Evolutionary conservation across 2,113 vertebrate species (phyloP), one percentile per base, ranked within the genome.

Genomic region (Typhlomys cinereus): DNA sequence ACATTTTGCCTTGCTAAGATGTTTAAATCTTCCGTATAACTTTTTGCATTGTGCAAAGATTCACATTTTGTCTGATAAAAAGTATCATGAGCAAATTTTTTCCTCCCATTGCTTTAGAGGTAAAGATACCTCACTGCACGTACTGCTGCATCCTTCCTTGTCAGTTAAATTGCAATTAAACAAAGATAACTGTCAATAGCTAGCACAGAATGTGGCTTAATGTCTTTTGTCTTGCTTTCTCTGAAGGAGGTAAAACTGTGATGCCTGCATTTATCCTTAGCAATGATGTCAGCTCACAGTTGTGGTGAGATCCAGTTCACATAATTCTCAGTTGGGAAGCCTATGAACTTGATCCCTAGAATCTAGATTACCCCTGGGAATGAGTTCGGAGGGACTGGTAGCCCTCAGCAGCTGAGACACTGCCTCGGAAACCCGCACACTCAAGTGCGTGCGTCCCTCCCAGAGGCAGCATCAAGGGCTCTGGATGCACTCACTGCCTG

Each of bases 241-340:
- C 64, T 73, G 27, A 76, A 69, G 54, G 39, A 54, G 41, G 50
- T 12, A 79, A 64, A 62, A 75, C 29, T 54, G 27, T 67, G 34
- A 67, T 41, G 27, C 50, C 50, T 41, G 5, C 8, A n/a, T 94
- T 96, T 85, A 95, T 50, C 9, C 75, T 59, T 88, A 84, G 1
- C 29, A 44, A 93, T 59, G 7, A 20, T 18, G 46, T 0, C 89
- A 85, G 23, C 11, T 79, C 82, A 61, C 46, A 64, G 2, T 31
- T 67, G 11, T 46, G 44, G 80, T 46, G 80, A 67, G 82, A 52
- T 70, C 36, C 54, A 36, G 61, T 93, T 82, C 31, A 7, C 50
- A 44, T 11, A 17, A 8, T 61, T 62, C 48, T 74, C 69, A 52
- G 27, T 18, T 80, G 64, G 90, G 81, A 88, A 73, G 29, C 29